phyloP scores from a whole-genome alignment of 1,140 invertebrate species.

The Megathymus violae region DNA sequence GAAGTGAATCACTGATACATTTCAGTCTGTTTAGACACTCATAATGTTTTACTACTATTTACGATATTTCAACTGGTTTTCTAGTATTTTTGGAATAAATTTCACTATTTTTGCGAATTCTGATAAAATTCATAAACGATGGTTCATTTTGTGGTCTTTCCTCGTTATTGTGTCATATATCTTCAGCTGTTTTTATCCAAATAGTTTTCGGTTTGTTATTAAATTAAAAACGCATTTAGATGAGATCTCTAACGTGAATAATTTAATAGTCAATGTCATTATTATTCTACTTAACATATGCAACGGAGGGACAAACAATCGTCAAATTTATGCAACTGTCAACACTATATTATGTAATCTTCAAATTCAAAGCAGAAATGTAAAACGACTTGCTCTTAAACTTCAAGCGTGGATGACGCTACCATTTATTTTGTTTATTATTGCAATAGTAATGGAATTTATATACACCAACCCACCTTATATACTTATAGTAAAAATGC shows the following conservation, averaged over 20 bases:
- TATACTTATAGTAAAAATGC: slow-evolving; percentile 53
- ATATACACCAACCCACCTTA: slow-evolving; percentile 44
- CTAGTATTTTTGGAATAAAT: slow-evolving; percentile 49
- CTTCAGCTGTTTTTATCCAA: slow-evolving; percentile 19
- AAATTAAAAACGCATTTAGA: slow-evolving; percentile 44
- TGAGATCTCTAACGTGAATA: slow-evolving; percentile 50
- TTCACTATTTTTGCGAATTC: slow-evolving; percentile 43
- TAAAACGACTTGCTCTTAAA: slow-evolving; percentile 51
- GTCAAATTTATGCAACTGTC: slow-evolving; percentile 44
- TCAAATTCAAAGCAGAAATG: slow-evolving; percentile 41
- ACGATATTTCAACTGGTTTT: slow-evolving; percentile 48
- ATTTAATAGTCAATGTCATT: slow-evolving; percentile 49
- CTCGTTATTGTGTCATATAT: slow-evolving; percentile 24
- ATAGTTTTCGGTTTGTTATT: slow-evolving; percentile 36
- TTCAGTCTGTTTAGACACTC: neutral
- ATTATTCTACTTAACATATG: slow-evolving; percentile 48
- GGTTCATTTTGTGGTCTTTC: slow-evolving; percentile 41
- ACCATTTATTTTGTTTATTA: slow-evolving; percentile 38
- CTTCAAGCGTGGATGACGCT: slow-evolving; percentile 48
- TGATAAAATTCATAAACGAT: slow-evolving; percentile 17
- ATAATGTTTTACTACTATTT: slow-evolving; percentile 63
- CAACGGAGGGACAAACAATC: slow-evolving; percentile 34
- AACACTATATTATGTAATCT: slow-evolving; percentile 45
- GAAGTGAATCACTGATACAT: neutral
- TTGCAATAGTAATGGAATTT: slow-evolving; percentile 51